Evolutionary conservation across 1,140 invertebrate genomes (phyloP).

Genomic region (Stegodyphus dumicola): DNA sequence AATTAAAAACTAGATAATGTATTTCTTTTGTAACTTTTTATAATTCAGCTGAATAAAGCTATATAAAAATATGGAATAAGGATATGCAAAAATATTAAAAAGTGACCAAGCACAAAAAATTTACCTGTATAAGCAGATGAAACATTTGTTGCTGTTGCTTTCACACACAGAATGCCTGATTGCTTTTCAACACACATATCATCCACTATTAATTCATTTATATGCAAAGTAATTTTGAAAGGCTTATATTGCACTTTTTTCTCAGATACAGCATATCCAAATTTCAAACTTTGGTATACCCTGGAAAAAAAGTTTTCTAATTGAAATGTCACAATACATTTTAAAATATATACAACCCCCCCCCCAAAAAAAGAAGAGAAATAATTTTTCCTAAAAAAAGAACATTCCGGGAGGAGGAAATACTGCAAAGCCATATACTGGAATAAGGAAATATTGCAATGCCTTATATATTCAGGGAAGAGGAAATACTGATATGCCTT

Average conservation of each 20-base stretch:
- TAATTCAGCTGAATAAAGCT: neutral
- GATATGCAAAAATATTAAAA: neutral
- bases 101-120: slow-evolving; percentile 9
- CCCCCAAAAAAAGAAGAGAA: no score
- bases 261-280: slow-evolving; percentile 75
- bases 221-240: slow-evolving; percentile 78
- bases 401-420: no score
- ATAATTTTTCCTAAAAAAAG: no score
- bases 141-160: slow-evolving; percentile 79
- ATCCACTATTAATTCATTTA: slow-evolving; percentile 62
- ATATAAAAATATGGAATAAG: neutral
- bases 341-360: no score
- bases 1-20: no score
- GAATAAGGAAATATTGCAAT: no score
- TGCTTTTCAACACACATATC: slow-evolving; percentile 60
- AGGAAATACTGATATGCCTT: no score
- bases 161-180: slow-evolving; percentile 68
- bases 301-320: slow-evolving; percentile 67
- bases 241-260: slow-evolving; percentile 76
- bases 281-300: slow-evolving; percentile 71
- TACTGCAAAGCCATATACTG: no score
- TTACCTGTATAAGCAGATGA: slow-evolving; percentile 81
- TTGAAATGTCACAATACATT: no score
- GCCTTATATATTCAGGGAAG: no score
- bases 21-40: no score